Evolutionary conservation across 2,888 invertebrate species (phyloP).

Genomic region (Thumatha senex): DNA sequence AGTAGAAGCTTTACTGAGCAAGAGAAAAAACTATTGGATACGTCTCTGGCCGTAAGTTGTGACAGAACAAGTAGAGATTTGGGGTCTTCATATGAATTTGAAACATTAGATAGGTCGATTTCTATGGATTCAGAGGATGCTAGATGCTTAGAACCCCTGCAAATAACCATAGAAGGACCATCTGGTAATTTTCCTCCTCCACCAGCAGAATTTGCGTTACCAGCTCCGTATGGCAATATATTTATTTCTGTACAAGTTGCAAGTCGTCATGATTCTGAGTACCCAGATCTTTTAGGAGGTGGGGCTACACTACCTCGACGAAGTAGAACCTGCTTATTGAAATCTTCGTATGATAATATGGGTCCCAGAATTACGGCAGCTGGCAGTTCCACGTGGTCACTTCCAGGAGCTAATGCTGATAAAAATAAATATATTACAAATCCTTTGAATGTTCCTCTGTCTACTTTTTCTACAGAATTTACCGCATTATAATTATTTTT

Average conservation of each 20-base stretch:
- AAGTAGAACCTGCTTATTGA: slow-evolving; percentile 77
- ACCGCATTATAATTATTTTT: slow-evolving; percentile 63
- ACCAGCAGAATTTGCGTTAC: slow-evolving; percentile 76
- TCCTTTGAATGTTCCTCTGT: slow-evolving; percentile 53
- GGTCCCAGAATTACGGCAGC: slow-evolving; percentile 94
- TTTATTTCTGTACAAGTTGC: slow-evolving; percentile 94
- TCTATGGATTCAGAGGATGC: slow-evolving; percentile 78
- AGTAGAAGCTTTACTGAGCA: slow-evolving; percentile 92
- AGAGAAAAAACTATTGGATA: slow-evolving; percentile 92
- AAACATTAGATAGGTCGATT: slow-evolving; percentile 79
- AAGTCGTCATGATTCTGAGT: slow-evolving; percentile 85
- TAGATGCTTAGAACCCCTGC: slow-evolving; percentile 82
- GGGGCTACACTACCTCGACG: slow-evolving; percentile 77
- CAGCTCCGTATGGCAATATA: slow-evolving; percentile 87
- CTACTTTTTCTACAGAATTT: slow-evolving; percentile 78
- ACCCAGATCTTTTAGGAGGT: slow-evolving; percentile 89
- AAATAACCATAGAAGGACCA: slow-evolving; percentile 83
- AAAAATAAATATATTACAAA: slow-evolving; percentile 48
- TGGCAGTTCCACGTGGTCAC: slow-evolving; percentile 93
- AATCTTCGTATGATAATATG: slow-evolving; percentile 94
- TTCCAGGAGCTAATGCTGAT: slow-evolving; percentile 84
- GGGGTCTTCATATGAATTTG: slow-evolving; percentile 78
- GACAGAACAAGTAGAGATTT: slow-evolving; percentile 86
- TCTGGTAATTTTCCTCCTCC: slow-evolving; percentile 72
- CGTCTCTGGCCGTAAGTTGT: slow-evolving; percentile 86